phyloP scores from a whole-genome alignment of 2,888 invertebrate species.

The Hyalella azteca region DNA sequence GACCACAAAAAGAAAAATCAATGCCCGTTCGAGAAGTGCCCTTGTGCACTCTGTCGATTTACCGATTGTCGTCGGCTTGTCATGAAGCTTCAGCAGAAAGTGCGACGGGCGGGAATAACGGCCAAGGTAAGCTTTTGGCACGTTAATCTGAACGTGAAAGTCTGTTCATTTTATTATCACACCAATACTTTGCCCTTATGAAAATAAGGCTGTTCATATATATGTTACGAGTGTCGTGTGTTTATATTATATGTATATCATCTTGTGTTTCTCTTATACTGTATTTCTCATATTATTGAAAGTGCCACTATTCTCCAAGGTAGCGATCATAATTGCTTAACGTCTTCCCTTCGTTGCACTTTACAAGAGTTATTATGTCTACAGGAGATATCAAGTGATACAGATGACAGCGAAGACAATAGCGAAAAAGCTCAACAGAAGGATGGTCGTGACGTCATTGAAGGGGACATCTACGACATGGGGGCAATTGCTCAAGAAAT shows the following conservation, averaged over 20 bases:
- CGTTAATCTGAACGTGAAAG: background rate
- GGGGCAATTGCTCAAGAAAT: background rate
- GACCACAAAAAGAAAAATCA: slow-evolving; percentile 49
- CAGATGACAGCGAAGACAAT: background rate
- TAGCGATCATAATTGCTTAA: too few relatives aligned
- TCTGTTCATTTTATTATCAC: background rate
- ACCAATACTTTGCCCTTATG: background rate
- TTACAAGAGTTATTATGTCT: background rate
- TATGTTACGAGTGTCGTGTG: too few relatives aligned
- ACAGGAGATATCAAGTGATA: background rate
- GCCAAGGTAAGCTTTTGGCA: background rate
- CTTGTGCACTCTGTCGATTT: too few relatives aligned
- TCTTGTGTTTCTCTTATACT: too few relatives aligned
- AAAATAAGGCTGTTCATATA: background rate
- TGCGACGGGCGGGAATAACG: slow-evolving; percentile 40
- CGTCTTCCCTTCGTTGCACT: background rate
- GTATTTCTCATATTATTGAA: too few relatives aligned
- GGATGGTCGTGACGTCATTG: background rate
- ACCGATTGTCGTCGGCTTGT: too few relatives aligned
- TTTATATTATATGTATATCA: too few relatives aligned
- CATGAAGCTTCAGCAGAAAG: slow-evolving; percentile 54
- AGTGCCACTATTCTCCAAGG: too few relatives aligned
- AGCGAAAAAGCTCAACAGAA: background rate
- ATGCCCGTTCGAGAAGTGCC: slow-evolving; percentile 44
- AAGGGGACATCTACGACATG: slow-evolving; percentile 1